Percentiles rank a stretch among this genome's conserved stretches.
These are phyloP conservation scores for Lucilia cuprina DNA, from an alignment of 1,140 invertebrate genomes.

Conservation along the genomic window DNA sequence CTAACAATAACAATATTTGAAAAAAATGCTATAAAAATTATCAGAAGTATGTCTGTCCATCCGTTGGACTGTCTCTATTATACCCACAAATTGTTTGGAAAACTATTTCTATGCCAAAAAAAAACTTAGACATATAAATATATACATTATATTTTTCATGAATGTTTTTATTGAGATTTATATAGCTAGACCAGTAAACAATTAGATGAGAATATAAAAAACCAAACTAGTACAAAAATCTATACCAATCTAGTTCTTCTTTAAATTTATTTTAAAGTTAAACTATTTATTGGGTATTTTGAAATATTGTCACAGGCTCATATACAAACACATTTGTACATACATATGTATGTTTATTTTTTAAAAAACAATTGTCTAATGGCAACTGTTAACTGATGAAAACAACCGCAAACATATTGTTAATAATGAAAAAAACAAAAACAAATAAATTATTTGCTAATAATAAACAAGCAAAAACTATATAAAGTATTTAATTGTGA, in stretches of 20 bases:
- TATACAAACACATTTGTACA: background rate
- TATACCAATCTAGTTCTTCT: background rate
- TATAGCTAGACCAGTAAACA: background rate
- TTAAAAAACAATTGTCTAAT: background rate
- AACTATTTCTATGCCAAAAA: background rate
- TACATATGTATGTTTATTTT: background rate
- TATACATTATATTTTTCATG: no score
- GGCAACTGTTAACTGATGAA: background rate
- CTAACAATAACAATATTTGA: background rate
- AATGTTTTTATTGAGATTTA: no score
- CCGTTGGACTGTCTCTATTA: background rate
- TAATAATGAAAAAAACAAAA: background rate
- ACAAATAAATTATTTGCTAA: background rate
- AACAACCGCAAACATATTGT: background rate
- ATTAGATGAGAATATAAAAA: background rate
- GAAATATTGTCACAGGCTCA: background rate
- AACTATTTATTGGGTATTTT: background rate
- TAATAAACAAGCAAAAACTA: background rate
- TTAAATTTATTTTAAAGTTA: background rate
- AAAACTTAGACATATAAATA: background rate
- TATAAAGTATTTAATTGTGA: background rate
- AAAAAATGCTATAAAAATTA: background rate
- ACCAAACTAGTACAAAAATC: background rate
- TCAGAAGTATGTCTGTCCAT: background rate
- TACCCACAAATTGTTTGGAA: background rate